Conservation (phyloP, 2,113 vertebrate genomes). For the Stercorarius parasiticus region DNA sequence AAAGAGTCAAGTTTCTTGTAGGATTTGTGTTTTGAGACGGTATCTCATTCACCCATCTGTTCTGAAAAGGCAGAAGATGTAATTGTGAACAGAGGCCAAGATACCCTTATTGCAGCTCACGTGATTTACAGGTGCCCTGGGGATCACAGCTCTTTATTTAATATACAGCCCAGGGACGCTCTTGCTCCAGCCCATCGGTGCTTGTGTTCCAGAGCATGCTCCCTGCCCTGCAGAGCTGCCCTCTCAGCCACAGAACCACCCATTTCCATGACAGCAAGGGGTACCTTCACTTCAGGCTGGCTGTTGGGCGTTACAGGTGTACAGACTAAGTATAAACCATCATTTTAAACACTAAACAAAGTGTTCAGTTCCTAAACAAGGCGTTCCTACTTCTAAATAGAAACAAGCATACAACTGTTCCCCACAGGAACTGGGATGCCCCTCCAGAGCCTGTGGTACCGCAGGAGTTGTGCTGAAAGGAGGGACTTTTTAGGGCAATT, state of each 20-base stretch:
- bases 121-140: neutral
- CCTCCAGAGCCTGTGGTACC: neutral
- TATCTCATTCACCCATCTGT: neutral
- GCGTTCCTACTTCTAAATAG: neutral
- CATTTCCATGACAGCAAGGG: neutral
- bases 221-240: neutral
- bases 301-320: neutral
- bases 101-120: neutral
- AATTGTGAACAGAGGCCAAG: neutral
- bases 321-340: neutral
- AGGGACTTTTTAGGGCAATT: neutral
- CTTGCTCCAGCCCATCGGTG: neutral
- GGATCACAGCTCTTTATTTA: neutral
- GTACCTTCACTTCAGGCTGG: neutral
- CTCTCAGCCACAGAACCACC: neutral
- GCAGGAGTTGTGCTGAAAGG: neutral
- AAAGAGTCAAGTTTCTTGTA: neutral
- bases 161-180: neutral
- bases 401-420: accelerated
- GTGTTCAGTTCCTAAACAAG: neutral
- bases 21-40: neutral
- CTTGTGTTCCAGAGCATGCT: neutral
- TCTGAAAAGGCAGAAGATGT: neutral
- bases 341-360: neutral
- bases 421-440: accelerated